Base-by-base conservation (phyloP, 1,140 invertebrate species). In the Hydropsyche tenuis region DNA sequence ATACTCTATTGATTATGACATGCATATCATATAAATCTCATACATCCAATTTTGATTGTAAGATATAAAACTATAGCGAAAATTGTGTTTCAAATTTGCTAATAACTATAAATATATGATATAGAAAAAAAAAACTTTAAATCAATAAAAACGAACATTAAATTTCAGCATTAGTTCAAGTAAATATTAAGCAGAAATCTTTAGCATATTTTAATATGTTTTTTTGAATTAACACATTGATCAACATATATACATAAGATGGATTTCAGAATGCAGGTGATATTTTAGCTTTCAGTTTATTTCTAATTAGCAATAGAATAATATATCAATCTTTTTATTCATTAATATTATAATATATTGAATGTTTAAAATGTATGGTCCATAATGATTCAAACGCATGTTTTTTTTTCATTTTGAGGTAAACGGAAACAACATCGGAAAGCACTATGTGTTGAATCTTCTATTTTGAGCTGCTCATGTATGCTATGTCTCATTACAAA, bases 261-360 rank as follows among this genome's bases (percentile, higher is more conserved):
- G 68, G 20, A 70, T 70, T 37, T 30, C 68, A 70, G 48, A 70
- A 70, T 56, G 68, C 68, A 42, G 18, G 16, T 22, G 66, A 69
- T 30, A 18, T 56, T 14, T 12, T 12, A 7, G 11, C 18, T 27
- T 60, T 60, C 9, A 30, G 18, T 46, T 25, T 16, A 12, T 69
- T 22, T 27, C 66, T 69, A 69, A 69, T 23, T 42, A 69, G 66
- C 66, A 51, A 12, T 53, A 53, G 14, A 69, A 46, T 51, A 51
- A 45, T 51, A n/a, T 65, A 43, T 65, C 23, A 14, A 51, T 51
- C 18, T 51, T 20, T 6, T 5, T 14, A 20, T 25, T 62, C 23
- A 22, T 20, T 62, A 66, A 66, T 64, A 64, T 20, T 43, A 66
- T 22, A 63, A 16, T 53, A 63, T 63, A 63, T 14, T 63, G 25